Evolutionary conservation across 2,113 vertebrate genomes (phyloP), one percentile per base, ranked within the genome.

Genomic region (Nesospiza acunhae): DNA sequence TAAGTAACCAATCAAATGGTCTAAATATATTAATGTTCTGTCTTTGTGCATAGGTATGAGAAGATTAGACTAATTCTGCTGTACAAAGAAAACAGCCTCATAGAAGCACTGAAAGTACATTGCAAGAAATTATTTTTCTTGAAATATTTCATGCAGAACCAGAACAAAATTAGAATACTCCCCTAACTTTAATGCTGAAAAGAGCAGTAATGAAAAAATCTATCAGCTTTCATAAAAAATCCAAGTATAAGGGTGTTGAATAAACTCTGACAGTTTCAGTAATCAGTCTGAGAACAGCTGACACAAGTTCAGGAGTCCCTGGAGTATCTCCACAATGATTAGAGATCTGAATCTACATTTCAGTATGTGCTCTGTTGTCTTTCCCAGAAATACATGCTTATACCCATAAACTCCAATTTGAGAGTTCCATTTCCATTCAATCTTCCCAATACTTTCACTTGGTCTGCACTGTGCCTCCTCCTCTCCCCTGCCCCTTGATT

Each of bases 1-100:
- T 96, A 97, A 97, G 89, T 83, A 96, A 97, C 97, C 97, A 98
- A 98, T 97, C 95, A 96, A 97, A 96, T 87, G 64, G 46, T 94
- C 90, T 97, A 96, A 97, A 97, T 98, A 96, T 96, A 97, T 98
- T 97, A 97, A 96, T 70, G 49, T 92, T 97, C 89, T 98, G 85
- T 93, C 64, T 96, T 90, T 95, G 28, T 16, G 21, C 94, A 97
- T 98, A 98, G 94, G 94, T 97, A 97, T 96, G 93, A 97, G 88
- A 77, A 97, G 95, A 97, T 98, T 97, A 97, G 74, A 91, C 78
- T 94, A 97, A 97, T 97, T 96, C 94, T 90, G 44, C 73, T 89
- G 47, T 79, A 92, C 80, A 96, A 86, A 97, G 55, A 77, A 76
- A 97, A 89, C 84, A 95, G 84, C 67, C 58, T 94, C 67, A 93